Evolutionary conservation across 2,113 vertebrate species (phyloP).

Genomic region (Felis catus): DNA sequence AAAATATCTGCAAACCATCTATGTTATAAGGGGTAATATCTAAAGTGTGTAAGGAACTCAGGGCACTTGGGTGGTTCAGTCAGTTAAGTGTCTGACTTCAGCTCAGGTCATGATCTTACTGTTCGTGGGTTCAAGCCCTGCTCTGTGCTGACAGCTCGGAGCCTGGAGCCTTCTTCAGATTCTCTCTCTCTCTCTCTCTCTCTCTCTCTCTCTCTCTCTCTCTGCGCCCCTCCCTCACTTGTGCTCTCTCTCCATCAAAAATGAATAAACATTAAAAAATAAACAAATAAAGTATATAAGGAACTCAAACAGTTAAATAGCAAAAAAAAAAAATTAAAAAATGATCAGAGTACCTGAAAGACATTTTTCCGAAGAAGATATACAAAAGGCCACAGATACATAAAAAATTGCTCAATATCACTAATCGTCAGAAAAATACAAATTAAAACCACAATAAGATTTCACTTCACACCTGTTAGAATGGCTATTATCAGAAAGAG

Average conservation of each 20-base stretch:
- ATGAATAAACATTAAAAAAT: no score
- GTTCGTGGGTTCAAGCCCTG: no score
- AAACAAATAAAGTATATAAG: background rate
- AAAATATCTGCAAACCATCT: background rate
- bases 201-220: no score
- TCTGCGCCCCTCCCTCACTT: no score
- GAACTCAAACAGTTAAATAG: background rate
- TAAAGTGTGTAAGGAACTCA: background rate
- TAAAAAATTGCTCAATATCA: background rate
- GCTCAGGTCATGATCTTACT: no score
- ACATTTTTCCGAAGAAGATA: background rate
- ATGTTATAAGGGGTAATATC: background rate
- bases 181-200: no score
- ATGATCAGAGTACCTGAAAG: background rate
- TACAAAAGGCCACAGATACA: background rate
- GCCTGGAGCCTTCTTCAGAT: no score
- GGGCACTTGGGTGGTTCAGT: no score
- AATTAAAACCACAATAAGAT: background rate
- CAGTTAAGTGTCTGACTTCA: no score
- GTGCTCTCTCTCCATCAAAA: no score
- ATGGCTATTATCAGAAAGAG: background rate
- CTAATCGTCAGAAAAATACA: background rate
- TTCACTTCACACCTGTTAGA: background rate
- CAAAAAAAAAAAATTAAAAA: background rate
- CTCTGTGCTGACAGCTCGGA: no score